phyloP scores from a whole-genome alignment of 2,888 invertebrate genomes.

The Lamproptera curius region DNA sequence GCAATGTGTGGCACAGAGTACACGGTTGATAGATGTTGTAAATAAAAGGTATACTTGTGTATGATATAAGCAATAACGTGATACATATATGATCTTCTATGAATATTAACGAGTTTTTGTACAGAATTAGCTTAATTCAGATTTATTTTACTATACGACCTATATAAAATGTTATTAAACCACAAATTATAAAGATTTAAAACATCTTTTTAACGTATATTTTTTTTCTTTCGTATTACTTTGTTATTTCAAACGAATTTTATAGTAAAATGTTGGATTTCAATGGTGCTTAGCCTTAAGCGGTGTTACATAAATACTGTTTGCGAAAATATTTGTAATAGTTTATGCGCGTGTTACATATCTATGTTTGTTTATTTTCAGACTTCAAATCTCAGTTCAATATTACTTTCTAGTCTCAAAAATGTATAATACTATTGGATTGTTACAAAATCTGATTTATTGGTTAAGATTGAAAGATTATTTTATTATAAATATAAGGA shows the following conservation, averaged over 20 bases:
- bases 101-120: slow-evolving; percentile 19
- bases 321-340: slow-evolving; percentile 31
- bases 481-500: slow-evolving; percentile 53
- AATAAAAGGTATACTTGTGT: slow-evolving; percentile 23
- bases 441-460: slow-evolving; percentile 54
- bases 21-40: slow-evolving; percentile 29
- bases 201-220: neutral
- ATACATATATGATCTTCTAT: slow-evolving; percentile 16
- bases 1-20: slow-evolving; percentile 34
- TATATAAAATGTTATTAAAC: slow-evolving; percentile 14
- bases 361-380: slow-evolving; percentile 28
- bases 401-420: slow-evolving; percentile 71
- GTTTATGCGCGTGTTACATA: slow-evolving; percentile 25
- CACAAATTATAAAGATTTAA: slow-evolving; percentile 8
- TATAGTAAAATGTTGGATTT: slow-evolving; percentile 42
- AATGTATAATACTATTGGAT: slow-evolving; percentile 53
- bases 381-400: slow-evolving; percentile 54
- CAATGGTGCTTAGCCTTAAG: slow-evolving; percentile 48
- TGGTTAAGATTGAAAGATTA: slow-evolving; percentile 60
- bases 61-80: slow-evolving; percentile 11
- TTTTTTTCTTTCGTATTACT: slow-evolving; percentile 9
- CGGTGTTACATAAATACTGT: slow-evolving; percentile 22
- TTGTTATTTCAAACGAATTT: slow-evolving; percentile 15
- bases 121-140: slow-evolving; percentile 24
- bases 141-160: slow-evolving; percentile 15